These are phyloP conservation scores for Peromyscus melanophrys DNA, from an alignment of 2,797 vertebrate species.

Conservation along the genomic window DNA sequence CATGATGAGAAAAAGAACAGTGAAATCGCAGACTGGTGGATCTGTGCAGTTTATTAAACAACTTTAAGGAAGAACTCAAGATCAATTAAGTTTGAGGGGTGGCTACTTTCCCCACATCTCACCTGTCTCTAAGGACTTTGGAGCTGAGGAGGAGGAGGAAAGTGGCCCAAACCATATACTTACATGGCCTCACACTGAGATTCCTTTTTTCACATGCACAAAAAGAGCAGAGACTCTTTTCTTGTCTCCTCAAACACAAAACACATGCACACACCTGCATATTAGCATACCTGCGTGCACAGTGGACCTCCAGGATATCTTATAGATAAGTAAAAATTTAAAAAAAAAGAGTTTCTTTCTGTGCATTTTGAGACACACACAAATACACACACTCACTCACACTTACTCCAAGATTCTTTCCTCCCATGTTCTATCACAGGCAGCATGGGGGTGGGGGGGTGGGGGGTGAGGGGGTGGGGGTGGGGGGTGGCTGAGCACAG, in stretches of 20 bases:
- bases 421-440: conserved; percentile 86
- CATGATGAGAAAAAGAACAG: conserved; percentile 75
- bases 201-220: conserved; percentile 65
- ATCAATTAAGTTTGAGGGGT: conserved; percentile 8
- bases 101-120: conserved; percentile 72
- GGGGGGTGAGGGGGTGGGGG: neutral
- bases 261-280: neutral
- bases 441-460: conserved; percentile 51
- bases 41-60: conserved; percentile 74
- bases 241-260: conserved; percentile 29
- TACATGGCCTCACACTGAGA: conserved; percentile 39
- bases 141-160: conserved; percentile 63
- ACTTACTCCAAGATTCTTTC: conserved; percentile 64
- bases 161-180: neutral
- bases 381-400: neutral
- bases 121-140: conserved; percentile 59
- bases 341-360: conserved; percentile 35
- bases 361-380: conserved; percentile 64
- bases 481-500: neutral
- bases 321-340: conserved; percentile 80
- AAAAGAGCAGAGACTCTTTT: conserved; percentile 65
- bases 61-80: conserved; percentile 71
- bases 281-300: neutral
- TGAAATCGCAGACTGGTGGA: conserved; percentile 65
- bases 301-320: conserved; percentile 60